phyloP scores from a whole-genome alignment of 2,797 vertebrate species.

The Tragopan temminckii region DNA sequence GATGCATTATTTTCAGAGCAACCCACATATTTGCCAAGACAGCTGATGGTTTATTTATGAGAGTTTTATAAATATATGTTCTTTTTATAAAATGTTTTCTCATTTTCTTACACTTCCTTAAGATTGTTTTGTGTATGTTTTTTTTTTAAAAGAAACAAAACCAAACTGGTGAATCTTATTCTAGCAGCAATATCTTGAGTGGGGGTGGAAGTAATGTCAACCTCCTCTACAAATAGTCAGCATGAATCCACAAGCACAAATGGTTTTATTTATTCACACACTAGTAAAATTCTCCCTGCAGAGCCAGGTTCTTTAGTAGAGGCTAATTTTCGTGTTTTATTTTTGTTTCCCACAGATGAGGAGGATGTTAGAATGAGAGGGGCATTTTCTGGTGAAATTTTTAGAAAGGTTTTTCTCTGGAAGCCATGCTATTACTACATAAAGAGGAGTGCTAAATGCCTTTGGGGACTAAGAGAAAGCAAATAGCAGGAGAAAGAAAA shows the following conservation, averaged over 20 bases:
- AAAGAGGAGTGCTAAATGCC: neutral
- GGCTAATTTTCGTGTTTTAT: conserved; percentile 38
- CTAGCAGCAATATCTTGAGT: neutral
- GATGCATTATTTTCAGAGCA: neutral
- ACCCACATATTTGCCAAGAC: neutral
- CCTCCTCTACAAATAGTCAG: conserved; percentile 4
- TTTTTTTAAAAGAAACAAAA: neutral
- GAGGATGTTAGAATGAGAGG: conserved; percentile 7
- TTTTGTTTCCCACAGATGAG: conserved; percentile 45
- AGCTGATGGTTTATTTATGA: neutral
- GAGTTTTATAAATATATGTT: neutral
- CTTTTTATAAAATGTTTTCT: neutral
- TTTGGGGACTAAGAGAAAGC: neutral
- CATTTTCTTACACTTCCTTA: neutral
- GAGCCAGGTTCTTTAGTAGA: conserved; percentile 14
- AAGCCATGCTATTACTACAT: neutral
- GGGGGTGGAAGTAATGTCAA: neutral
- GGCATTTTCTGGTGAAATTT: neutral
- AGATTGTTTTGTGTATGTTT: neutral
- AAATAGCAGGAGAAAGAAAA: neutral
- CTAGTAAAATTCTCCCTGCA: conserved; percentile 47
- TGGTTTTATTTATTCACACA: conserved; percentile 55
- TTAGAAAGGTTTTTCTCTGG: neutral
- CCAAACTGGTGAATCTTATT: neutral
- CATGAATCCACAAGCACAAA: conserved; percentile 34